phyloP scores from a whole-genome alignment of 2,888 invertebrate genomes.

The Tetragonula carbonaria region DNA sequence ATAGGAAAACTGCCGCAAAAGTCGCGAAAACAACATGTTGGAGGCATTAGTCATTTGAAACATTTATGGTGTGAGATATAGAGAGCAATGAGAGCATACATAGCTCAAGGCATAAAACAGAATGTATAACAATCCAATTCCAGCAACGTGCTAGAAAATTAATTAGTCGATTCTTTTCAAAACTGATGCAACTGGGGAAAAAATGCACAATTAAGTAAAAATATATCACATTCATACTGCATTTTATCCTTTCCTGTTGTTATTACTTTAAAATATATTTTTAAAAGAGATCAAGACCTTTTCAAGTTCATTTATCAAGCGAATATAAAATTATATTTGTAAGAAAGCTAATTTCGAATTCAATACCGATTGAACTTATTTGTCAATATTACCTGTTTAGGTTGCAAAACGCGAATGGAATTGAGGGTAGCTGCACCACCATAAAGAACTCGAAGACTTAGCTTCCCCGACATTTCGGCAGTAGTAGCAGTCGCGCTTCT shows the following conservation, averaged over 20 bases:
- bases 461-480: slow-evolving; percentile 93
- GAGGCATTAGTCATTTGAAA: neutral
- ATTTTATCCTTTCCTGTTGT: too few relatives aligned
- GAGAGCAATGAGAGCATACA: neutral
- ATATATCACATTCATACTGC: too few relatives aligned
- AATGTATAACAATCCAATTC: neutral
- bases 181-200: neutral
- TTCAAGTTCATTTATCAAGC: too few relatives aligned
- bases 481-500: slow-evolving; percentile 95
- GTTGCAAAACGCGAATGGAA: slow-evolving; percentile 93
- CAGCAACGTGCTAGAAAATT: neutral
- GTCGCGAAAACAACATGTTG: neutral
- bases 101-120: neutral
- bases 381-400: slow-evolving; percentile 90
- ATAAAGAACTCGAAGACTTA: slow-evolving; percentile 91
- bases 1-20: neutral
- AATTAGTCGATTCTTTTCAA: neutral
- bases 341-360: neutral
- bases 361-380: neutral
- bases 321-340: neutral
- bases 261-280: too few relatives aligned
- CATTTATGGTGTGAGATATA: neutral
- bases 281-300: too few relatives aligned
- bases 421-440: slow-evolving; percentile 93
- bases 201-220: neutral